Conservation (phyloP, 2,113 vertebrate genomes). For the Boleophthalmus pectinirostris region DNA sequence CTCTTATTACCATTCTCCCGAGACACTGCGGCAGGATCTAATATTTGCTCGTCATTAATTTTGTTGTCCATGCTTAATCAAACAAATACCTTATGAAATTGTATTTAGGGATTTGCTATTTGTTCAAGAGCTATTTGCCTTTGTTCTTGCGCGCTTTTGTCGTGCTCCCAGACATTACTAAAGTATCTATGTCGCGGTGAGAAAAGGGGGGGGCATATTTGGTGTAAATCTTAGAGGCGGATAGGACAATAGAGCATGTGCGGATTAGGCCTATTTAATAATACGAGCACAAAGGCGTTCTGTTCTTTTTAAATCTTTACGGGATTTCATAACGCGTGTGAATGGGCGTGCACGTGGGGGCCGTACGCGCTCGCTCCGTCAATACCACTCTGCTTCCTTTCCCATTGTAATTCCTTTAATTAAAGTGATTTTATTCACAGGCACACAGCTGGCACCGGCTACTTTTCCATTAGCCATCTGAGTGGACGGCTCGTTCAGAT, state of each 20-base stretch:
- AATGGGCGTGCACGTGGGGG: conserved; percentile 43
- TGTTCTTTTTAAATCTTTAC: conserved; percentile 74
- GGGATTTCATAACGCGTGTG: conserved; percentile 62
- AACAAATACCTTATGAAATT: conserved; percentile 47
- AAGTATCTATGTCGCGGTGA: conserved; percentile 50
- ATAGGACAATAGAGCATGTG: conserved; percentile 63
- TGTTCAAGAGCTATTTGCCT: conserved; percentile 30
- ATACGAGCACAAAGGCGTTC: conserved; percentile 62
- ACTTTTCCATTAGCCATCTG: conserved; percentile 82
- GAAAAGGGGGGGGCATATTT: conserved; percentile 49
- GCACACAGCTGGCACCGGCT: conserved; percentile 82
- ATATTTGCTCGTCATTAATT: conserved; percentile 36
- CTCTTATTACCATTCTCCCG: conserved; percentile 9
- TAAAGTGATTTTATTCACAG: conserved; percentile 86
- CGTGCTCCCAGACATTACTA: conserved; percentile 21
- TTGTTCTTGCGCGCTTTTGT: conserved; percentile 36
- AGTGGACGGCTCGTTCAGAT: conserved; percentile 78
- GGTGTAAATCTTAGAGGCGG: conserved; percentile 58
- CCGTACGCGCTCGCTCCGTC: conserved; percentile 73
- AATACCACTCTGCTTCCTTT: conserved; percentile 72
- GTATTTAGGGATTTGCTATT: conserved; percentile 49
- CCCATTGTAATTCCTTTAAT: conserved; percentile 84
- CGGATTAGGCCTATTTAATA: conserved; percentile 67
- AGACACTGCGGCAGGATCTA: conserved; percentile 22
- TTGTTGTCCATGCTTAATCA: conserved; percentile 34